Conservation (phyloP, 2,113 vertebrate species). For the Erythrolamprus reginae region DNA sequence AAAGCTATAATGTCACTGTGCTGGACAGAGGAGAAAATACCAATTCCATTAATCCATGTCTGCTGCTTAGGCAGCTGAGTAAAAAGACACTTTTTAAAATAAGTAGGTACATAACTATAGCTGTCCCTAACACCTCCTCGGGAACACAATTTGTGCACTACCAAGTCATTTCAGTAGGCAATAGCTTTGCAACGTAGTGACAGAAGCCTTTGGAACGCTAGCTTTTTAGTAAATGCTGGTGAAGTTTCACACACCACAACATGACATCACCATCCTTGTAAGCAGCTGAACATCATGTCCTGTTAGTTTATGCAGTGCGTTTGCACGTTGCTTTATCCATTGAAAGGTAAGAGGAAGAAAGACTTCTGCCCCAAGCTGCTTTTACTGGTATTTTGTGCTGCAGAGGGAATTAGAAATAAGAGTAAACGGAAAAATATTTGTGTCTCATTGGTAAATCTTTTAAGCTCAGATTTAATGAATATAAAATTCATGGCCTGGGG, state of each 20-base stretch:
- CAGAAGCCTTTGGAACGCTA: neutral
- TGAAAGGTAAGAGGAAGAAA: neutral
- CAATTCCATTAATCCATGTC: neutral
- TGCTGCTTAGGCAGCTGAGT: neutral
- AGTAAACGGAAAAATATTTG: neutral
- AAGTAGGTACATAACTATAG: neutral
- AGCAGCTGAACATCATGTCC: no score
- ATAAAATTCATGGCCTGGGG: no score
- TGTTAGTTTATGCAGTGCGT: neutral
- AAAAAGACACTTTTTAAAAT: neutral
- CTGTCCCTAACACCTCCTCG: neutral
- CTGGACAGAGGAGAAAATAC: neutral
- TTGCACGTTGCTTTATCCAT: neutral
- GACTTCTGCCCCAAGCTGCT: neutral
- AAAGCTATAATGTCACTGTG: neutral
- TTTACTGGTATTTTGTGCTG: neutral
- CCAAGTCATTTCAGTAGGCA: neutral
- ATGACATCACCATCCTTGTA: neutral
- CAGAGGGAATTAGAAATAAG: neutral
- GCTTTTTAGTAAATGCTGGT: neutral
- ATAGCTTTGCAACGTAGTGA: neutral
- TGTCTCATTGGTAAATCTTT: neutral
- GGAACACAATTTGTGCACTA: neutral
- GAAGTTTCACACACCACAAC: neutral
- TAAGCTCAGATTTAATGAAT: neutral